These are phyloP conservation scores for Euzetes globulus DNA, from an alignment of 2,888 invertebrate genomes.

Conservation along the genomic window DNA sequence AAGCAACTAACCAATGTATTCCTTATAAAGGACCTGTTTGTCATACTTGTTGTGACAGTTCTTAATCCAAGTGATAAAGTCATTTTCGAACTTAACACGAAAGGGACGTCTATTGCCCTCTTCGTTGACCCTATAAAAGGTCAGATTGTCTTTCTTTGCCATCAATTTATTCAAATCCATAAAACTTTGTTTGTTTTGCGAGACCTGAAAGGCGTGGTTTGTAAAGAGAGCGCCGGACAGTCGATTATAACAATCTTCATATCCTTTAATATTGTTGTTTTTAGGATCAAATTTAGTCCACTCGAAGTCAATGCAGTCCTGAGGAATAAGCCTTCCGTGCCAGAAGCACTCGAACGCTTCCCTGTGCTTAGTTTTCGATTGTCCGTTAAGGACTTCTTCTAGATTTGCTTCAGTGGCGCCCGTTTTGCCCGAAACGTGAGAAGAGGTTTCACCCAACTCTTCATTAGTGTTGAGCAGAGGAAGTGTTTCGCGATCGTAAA, in stretches of 20 bases:
- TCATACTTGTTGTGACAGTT: conserved; percentile 2
- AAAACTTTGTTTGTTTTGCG: conserved; percentile 25
- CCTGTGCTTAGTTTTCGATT: background rate
- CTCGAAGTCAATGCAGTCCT: background rate
- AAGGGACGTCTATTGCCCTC: background rate
- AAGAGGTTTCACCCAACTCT: background rate
- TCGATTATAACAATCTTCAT: conserved; percentile 13
- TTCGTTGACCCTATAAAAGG: background rate
- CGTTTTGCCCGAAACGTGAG: background rate
- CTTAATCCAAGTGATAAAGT: background rate
- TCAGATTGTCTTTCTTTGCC: background rate
- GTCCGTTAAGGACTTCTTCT: background rate
- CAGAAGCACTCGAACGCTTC: conserved; percentile 19
- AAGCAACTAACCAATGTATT: background rate
- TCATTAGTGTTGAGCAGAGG: background rate
- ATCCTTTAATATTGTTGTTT: background rate
- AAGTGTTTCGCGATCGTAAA: background rate
- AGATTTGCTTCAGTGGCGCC: background rate
- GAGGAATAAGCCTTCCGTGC: conserved; percentile 21
- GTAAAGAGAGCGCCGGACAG: conserved; percentile 20
- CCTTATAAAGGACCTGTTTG: background rate
- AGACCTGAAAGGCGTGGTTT: background rate
- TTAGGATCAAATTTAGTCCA: conserved; percentile 19
- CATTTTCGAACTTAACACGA: background rate
- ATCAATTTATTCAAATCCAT: background rate